Evolutionary conservation across 2,888 invertebrate species (phyloP).

Genomic region (Sabatieria punctata): DNA sequence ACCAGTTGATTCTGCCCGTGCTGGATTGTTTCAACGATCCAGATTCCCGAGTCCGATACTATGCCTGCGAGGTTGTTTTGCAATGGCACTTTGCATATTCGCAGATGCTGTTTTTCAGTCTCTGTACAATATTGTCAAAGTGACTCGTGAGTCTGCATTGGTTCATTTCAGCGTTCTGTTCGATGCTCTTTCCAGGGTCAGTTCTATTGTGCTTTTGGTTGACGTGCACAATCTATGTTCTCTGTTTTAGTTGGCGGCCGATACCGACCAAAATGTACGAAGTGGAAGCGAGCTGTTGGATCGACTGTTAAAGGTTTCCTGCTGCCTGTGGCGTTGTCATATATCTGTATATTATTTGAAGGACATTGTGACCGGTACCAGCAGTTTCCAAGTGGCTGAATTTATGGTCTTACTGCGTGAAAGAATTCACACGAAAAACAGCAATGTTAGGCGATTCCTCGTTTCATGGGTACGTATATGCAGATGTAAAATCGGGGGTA

Average conservation of each 20-base stretch:
- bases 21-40: conserved; percentile 77
- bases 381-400: conserved; percentile 65
- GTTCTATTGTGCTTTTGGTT: background rate
- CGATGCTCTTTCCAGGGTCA: conserved; percentile 31
- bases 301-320: conserved; percentile 74
- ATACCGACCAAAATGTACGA: conserved; percentile 85
- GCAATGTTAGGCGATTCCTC: conserved; percentile 77
- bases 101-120: conserved; percentile 70
- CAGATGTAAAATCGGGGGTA: too few relatives aligned
- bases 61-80: conserved; percentile 43
- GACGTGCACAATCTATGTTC: too few relatives aligned
- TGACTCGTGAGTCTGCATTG: conserved; percentile 69
- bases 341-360: conserved; percentile 42
- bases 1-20: conserved; percentile 70
- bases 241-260: conserved; percentile 52
- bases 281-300: conserved; percentile 88
- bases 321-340: background rate
- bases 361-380: conserved; percentile 92
- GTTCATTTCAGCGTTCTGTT: conserved; percentile 54
- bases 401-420: conserved; percentile 78
- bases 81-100: too few relatives aligned
- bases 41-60: conserved; percentile 60
- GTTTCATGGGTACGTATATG: conserved; percentile 84
- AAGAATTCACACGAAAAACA: conserved; percentile 72
- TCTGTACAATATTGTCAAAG: conserved; percentile 86